Base-by-base conservation (phyloP, 2,797 vertebrate genomes). In the Sternarchorhynchus goeldii region DNA sequence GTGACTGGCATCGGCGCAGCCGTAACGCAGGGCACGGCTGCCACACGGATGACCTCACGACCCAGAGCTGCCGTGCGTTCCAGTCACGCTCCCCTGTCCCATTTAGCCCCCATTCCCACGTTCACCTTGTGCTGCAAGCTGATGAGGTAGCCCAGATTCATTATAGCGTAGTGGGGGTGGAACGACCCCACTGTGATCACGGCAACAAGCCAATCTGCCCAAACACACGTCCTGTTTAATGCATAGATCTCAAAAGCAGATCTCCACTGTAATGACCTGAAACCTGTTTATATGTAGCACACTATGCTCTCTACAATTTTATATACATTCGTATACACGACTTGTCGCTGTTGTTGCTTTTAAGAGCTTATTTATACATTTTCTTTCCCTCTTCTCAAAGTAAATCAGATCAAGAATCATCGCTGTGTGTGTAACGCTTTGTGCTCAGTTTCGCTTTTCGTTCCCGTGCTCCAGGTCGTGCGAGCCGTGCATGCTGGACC, bases 401-500 rank as follows among this genome's bases (percentile, higher is more conserved):
- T 45, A 45, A 45, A 10, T 10, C 41, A 45, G 10, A 2, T 45
- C 6, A 10, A 8, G 36, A 39, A 7, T 45, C 10, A 6, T 2
- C 8, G 8, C 2, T 8, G 41, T 45, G 6, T 45, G 41, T 8
- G 10, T 10, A 21, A 16, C 32, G 31, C 3, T 45, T 31, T 21
- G 16, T 62, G 31, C 18, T 60, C n/a, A 67, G 8, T 45, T 29
- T 39, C 34, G 56, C 72, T 58, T 59, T 67, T 45, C 29, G 55
- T 25, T 17, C 18, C 45, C 65, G 69, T 6, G 64, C 63, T 57
- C 8, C 85, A 99, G 98, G 88, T 93, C 93, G 77, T 99, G 98
- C 70, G 94, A 98, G 82, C 93, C 92, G 10, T 99, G 98, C 84
- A 99, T 99, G 96, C 90, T 98, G 90, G 96, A 99, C 89, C 96